Evolutionary conservation across 1,140 invertebrate species (phyloP).

Genomic region (Cydia fagiglandana): DNA sequence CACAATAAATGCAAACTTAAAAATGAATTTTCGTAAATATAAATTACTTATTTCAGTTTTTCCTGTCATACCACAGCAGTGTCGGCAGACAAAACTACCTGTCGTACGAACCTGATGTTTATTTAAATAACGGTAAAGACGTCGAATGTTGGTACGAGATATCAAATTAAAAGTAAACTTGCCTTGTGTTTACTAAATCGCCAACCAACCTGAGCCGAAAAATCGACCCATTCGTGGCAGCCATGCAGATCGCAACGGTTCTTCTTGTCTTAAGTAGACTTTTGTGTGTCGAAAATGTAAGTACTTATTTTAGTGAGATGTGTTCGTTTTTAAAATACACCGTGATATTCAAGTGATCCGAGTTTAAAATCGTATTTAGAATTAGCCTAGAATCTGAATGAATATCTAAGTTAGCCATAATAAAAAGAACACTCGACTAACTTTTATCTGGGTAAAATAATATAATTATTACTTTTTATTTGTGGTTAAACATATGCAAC

Average conservation of each 20-base stretch:
- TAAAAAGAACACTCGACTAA: too few species aligned
- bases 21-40: neutral
- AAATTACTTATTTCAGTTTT: neutral
- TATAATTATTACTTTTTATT: too few species aligned
- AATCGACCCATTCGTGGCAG: slow-evolving; percentile 42
- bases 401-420: too few species aligned
- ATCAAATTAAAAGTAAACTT: slow-evolving; percentile 54
- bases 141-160: slow-evolving; percentile 44
- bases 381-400: too few species aligned
- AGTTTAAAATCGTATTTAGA: too few species aligned
- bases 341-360: slow-evolving; percentile 29
- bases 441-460: too few species aligned
- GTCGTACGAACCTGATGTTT: slow-evolving; percentile 19
- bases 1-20: neutral
- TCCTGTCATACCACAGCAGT: neutral
- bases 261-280: slow-evolving; percentile 46
- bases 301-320: neutral
- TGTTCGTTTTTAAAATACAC: slow-evolving; percentile 30
- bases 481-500: too few species aligned
- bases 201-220: slow-evolving; percentile 11
- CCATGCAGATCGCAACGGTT: slow-evolving; percentile 51
- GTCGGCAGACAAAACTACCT: neutral
- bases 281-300: slow-evolving; percentile 51
- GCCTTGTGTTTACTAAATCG: slow-evolving; percentile 47
- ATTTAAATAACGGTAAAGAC: slow-evolving; percentile 44